Percentiles rank a stretch among this genome's conserved stretches.
These are phyloP conservation scores for Drosophila cyrtoloma DNA, from an alignment of 2,888 invertebrate genomes.

Conservation along the genomic window DNA sequence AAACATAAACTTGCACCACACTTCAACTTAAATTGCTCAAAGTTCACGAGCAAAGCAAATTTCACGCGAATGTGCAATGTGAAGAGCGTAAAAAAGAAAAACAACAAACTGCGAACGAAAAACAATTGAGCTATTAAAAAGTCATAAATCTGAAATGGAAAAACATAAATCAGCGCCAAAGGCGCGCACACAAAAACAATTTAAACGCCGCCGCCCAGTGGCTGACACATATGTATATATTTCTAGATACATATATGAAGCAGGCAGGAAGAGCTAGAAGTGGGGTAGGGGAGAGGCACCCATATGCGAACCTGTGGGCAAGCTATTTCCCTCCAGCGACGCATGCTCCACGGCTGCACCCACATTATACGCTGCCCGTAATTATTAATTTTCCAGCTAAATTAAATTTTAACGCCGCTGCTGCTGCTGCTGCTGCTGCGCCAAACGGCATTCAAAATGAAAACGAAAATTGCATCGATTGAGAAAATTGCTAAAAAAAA, in stretches of 20 bases:
- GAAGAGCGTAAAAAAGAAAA: constrained; percentile 48
- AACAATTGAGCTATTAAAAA: constrained; percentile 79
- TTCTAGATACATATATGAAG: neutral
- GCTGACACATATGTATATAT: constrained; percentile 43
- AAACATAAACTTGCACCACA: constrained; percentile 55
- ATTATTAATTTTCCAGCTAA: constrained; percentile 81
- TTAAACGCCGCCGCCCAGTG: constrained; percentile 60
- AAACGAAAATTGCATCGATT: constrained; percentile 75
- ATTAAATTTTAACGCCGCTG: constrained; percentile 73
- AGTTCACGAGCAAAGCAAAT: constrained; percentile 76
- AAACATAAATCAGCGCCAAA: constrained; percentile 75
- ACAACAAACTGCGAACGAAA: constrained; percentile 56
- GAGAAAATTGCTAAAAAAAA: constrained; percentile 57
- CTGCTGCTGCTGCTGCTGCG: constrained; percentile 3
- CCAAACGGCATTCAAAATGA: constrained; percentile 62
- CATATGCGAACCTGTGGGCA: constrained; percentile 20
- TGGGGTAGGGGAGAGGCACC: neutral
- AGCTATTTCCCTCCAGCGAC: constrained; percentile 38
- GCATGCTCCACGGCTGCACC: constrained; percentile 69
- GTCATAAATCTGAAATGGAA: constrained; percentile 79
- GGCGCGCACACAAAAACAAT: constrained; percentile 68
- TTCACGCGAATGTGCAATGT: constrained; percentile 74
- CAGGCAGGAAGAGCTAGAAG: neutral
- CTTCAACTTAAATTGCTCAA: constrained; percentile 61
- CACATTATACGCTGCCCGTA: constrained; percentile 71